Percentiles rank a stretch among this genome's conserved stretches.
Evolutionary conservation across 2,797 vertebrate species (phyloP).

Genomic region (Falco concolor): DNA sequence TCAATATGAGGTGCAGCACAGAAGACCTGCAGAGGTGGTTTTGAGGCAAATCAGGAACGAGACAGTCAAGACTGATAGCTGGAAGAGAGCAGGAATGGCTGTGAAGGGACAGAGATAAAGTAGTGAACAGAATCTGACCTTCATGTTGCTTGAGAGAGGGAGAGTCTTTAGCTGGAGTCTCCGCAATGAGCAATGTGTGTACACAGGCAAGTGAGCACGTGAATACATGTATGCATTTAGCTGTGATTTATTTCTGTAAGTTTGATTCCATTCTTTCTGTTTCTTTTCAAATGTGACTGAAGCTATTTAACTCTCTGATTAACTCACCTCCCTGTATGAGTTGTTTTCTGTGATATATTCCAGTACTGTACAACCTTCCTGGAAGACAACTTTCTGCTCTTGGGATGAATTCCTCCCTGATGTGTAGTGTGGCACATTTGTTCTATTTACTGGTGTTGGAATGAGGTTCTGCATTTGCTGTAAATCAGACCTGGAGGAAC

Average conservation of each 20-base stretch:
- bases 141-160: neutral
- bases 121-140: neutral
- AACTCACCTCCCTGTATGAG: neutral
- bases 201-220: neutral
- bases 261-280: constrained; percentile 22
- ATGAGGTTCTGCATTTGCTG: neutral
- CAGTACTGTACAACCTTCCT: neutral
- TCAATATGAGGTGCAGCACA: neutral
- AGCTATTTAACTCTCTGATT: constrained; percentile 45
- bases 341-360: constrained; percentile 45
- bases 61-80: neutral
- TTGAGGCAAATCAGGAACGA: neutral
- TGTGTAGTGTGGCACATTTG: neutral
- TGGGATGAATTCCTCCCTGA: constrained; percentile 25
- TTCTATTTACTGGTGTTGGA: constrained; percentile 8
- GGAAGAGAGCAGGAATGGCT: neutral
- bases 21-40: neutral
- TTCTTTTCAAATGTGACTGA: constrained; percentile 46
- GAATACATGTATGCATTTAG: neutral
- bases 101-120: neutral
- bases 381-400: neutral
- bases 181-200: neutral
- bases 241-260: constrained; percentile 15
- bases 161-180: neutral
- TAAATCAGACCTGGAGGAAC: constrained; percentile 25